Conservation (phyloP, 2,113 vertebrate genomes). For the human region GRCh38 chr15:74429001-74429500, state of each 20-base stretch:
- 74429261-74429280: neutral
- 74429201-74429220: conserved; percentile 56
- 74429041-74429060: neutral
- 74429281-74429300: neutral
- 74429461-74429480: neutral
- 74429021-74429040: neutral
- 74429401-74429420: neutral
- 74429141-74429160: neutral
- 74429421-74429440: too few species aligned
- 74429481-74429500: neutral
- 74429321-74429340: neutral
- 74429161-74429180: neutral
- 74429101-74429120: neutral
- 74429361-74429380: neutral
- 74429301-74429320: neutral
- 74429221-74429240: neutral
- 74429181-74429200: neutral
- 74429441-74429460: neutral
- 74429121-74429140: conserved; percentile 30
- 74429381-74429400: neutral
- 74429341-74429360: neutral
- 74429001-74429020: neutral
- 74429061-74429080: neutral
- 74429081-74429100: neutral
- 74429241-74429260: neutral